phyloP scores from a whole-genome alignment of 64 coral and sea anemone species.

The Catalaphyllia jardinei region DNA sequence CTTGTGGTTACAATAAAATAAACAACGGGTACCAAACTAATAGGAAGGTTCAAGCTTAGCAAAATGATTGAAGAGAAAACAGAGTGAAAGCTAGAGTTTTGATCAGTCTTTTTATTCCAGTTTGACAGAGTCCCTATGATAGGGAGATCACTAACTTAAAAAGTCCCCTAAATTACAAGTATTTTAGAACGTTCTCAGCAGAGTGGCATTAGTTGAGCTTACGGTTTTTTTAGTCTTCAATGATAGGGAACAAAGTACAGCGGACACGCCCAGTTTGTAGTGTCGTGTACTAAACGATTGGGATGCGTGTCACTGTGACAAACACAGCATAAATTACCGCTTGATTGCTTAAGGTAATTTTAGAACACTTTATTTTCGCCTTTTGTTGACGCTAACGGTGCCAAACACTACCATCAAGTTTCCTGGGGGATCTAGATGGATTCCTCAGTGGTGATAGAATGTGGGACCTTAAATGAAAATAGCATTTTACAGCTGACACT shows the following conservation, averaged over 20 bases:
- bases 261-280: neutral
- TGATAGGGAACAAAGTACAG: neutral
- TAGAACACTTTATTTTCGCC: neutral
- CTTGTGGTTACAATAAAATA: neutral
- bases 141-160: neutral
- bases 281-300: neutral
- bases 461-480: neutral
- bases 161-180: neutral
- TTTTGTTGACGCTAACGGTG: neutral
- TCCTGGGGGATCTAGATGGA: neutral
- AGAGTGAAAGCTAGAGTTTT: neutral
- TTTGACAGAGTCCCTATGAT: neutral
- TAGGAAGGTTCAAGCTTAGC: neutral
- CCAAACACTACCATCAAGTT: neutral
- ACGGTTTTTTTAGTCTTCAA: neutral
- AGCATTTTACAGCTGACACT: neutral
- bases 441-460: constrained; percentile 8
- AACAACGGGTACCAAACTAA: neutral
- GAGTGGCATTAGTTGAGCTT: neutral
- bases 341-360: neutral
- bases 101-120: neutral
- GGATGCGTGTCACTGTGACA: neutral
- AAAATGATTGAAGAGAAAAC: neutral
- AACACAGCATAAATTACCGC: neutral
- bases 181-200: neutral